Evolutionary conservation across 2,888 invertebrate genomes (phyloP).

Genomic region (Volucella bombylans): DNA sequence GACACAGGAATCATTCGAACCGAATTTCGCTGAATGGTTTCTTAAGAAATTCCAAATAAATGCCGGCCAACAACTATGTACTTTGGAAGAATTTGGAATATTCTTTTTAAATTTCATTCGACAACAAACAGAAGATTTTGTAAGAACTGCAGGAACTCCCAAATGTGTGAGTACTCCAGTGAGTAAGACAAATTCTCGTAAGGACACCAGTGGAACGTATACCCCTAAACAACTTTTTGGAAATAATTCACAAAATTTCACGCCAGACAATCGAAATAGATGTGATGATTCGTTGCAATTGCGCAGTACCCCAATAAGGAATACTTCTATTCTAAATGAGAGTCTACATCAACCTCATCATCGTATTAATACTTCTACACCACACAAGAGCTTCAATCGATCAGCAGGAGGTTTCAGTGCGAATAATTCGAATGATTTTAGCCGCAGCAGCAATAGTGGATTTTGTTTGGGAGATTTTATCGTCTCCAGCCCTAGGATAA

Average conservation of each 20-base stretch:
- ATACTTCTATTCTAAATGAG: conserved; percentile 41
- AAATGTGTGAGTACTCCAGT: conserved; percentile 69
- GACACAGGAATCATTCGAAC: conserved; percentile 58
- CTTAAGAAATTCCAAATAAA: conserved; percentile 71
- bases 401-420: conserved; percentile 30
- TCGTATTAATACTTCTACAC: conserved; percentile 50
- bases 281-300: conserved; percentile 55
- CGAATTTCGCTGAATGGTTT: conserved; percentile 76
- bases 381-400: conserved; percentile 49
- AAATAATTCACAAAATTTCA: conserved; percentile 33
- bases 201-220: conserved; percentile 38
- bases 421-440: conserved; percentile 47
- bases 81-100: conserved; percentile 84
- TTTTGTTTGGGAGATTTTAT: conserved; percentile 81
- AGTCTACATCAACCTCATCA: conserved; percentile 32
- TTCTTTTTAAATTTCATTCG: conserved; percentile 84
- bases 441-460: conserved; percentile 71
- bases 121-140: conserved; percentile 84
- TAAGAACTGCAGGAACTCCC: conserved; percentile 76
- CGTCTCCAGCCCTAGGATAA: conserved; percentile 66
- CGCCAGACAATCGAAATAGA: conserved; percentile 44
- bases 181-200: conserved; percentile 11
- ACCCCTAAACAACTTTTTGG: conserved; percentile 41
- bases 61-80: conserved; percentile 63
- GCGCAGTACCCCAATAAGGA: conserved; percentile 37